Conservation (phyloP, 2,888 invertebrate species). For the Tiliacea citrago region DNA sequence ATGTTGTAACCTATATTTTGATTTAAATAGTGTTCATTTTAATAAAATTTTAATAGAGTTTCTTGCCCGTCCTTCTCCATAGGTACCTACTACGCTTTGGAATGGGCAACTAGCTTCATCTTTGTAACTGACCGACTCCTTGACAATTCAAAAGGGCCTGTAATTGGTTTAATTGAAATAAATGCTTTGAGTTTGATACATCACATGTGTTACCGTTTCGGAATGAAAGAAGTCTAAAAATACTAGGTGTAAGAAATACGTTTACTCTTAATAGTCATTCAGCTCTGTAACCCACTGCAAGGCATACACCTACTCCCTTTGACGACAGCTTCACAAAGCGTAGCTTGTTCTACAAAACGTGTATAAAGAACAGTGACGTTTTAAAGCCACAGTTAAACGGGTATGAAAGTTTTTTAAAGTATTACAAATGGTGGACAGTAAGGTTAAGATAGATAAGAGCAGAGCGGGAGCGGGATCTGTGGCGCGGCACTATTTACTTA, state of each 20-base stretch:
- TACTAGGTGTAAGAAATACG: background rate
- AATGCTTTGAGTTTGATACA: background rate
- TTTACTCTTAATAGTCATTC: background rate
- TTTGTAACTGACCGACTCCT: background rate
- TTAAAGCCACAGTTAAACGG: background rate
- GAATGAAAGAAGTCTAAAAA: background rate
- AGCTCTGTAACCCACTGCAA: too few relatives aligned
- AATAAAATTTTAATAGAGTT: too few relatives aligned
- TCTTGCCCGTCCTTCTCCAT: background rate
- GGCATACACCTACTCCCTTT: background rate
- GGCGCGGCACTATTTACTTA: background rate
- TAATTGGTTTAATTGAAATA: background rate
- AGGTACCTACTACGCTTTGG: background rate
- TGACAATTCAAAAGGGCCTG: background rate
- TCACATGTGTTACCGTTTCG: background rate
- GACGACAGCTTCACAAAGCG: slow-evolving; percentile 10
- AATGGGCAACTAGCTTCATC: background rate
- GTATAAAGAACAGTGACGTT: background rate
- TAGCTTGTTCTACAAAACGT: background rate
- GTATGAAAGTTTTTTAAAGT: background rate
- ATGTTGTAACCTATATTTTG: background rate
- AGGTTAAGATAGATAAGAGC: background rate
- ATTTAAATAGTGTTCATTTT: background rate
- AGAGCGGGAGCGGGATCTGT: background rate
- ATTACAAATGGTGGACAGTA: background rate